phyloP scores from a whole-genome alignment of 2,888 invertebrate genomes.

The Agrochola litura region DNA sequence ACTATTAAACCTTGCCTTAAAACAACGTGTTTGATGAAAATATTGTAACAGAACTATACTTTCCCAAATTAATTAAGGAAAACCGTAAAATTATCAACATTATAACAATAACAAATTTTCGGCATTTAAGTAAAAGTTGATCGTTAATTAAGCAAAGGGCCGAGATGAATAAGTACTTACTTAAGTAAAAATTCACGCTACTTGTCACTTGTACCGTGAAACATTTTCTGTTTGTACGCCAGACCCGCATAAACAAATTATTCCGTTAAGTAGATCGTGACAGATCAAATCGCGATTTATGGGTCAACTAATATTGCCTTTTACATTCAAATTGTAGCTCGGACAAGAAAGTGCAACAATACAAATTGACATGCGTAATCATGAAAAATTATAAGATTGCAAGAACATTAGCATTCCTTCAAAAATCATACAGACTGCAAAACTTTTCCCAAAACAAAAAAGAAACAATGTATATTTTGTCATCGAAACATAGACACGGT shows the following conservation, averaged over 20 bases:
- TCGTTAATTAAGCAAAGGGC: slow-evolving; percentile 67
- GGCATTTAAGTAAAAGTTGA: slow-evolving; percentile 63
- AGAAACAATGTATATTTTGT: background rate
- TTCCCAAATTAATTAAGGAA: background rate
- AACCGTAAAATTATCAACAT: slow-evolving; percentile 38
- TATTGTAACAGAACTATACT: background rate
- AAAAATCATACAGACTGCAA: background rate
- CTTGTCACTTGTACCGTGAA: slow-evolving; percentile 75
- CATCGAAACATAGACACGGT: slow-evolving; percentile 3
- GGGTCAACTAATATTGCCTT: slow-evolving; percentile 81
- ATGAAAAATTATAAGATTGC: background rate
- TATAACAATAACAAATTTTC: slow-evolving; percentile 26
- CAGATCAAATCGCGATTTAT: slow-evolving; percentile 84
- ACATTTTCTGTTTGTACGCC: slow-evolving; percentile 67
- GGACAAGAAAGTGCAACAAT: slow-evolving; percentile 73
- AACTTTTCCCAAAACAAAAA: background rate
- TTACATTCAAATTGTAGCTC: slow-evolving; percentile 63
- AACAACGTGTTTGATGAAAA: background rate
- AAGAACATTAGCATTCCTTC: background rate
- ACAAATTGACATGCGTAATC: slow-evolving; percentile 30
- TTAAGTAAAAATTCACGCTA: slow-evolving; percentile 68
- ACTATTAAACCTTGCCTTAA: slow-evolving; percentile 1
- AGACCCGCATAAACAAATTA: slow-evolving; percentile 72
- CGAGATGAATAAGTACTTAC: slow-evolving; percentile 53
- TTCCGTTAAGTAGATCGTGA: slow-evolving; percentile 86